phyloP scores from a whole-genome alignment of 2,113 vertebrate genomes.

The Myotis lucifugus region DNA sequence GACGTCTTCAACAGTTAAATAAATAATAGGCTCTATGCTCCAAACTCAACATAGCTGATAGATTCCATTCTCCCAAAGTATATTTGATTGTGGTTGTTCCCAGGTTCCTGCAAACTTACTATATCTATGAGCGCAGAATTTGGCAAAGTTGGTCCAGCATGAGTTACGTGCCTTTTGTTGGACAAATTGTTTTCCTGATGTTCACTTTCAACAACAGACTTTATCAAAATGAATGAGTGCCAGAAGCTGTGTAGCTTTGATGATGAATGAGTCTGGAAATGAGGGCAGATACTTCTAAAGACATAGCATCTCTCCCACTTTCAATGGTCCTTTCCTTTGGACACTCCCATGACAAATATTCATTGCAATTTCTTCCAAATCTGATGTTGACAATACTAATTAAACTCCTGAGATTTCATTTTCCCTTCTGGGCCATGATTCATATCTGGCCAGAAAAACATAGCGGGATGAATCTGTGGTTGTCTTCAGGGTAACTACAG shows the following conservation, averaged over 20 bases:
- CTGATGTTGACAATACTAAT: neutral
- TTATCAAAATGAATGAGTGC: neutral
- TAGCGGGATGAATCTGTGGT: neutral
- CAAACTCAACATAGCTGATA: neutral
- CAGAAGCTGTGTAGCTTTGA: slow-evolving; percentile 13
- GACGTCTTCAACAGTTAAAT: neutral
- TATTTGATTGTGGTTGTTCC: neutral
- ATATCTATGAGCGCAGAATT: neutral
- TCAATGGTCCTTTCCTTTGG: neutral
- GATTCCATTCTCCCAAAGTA: neutral
- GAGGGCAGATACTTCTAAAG: neutral
- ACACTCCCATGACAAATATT: neutral
- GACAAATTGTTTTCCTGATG: neutral
- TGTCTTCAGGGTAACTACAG: neutral
- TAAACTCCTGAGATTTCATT: neutral
- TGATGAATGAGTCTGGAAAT: neutral
- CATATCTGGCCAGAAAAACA: neutral
- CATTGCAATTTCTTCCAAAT: neutral
- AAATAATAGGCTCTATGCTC: neutral
- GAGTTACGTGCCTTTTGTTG: neutral
- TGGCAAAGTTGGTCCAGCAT: neutral
- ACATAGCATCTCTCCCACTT: neutral
- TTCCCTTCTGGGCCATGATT: neutral
- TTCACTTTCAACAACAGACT: slow-evolving; percentile 33
- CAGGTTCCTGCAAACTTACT: neutral